Evolutionary conservation across 2,113 vertebrate genomes (phyloP).

Genomic region (Neolamprologus tretocephalus): DNA sequence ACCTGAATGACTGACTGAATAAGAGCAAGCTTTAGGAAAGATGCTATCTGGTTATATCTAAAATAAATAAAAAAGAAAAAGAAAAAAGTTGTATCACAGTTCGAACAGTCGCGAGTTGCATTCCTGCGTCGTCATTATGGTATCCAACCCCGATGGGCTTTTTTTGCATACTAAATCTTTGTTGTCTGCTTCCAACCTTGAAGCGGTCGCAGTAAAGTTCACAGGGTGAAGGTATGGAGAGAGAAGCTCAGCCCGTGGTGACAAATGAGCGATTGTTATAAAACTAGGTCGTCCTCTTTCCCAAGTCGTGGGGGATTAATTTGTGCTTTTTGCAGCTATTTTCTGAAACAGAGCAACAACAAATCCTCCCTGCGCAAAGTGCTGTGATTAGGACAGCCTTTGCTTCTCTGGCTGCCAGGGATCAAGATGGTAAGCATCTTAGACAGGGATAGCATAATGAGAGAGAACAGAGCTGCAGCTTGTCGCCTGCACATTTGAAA

Average conservation of each 20-base stretch:
- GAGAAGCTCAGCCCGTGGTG: background rate
- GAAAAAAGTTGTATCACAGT: background rate
- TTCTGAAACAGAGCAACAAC: constrained; percentile 39
- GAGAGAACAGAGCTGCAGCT: background rate
- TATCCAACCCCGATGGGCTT: background rate
- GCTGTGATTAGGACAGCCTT: constrained; percentile 19
- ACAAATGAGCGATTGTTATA: constrained; percentile 58
- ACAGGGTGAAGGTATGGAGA: background rate
- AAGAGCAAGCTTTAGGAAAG: background rate
- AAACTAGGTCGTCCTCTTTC: constrained; percentile 44
- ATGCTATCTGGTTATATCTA: too few species aligned
- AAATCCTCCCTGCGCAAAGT: constrained; percentile 22
- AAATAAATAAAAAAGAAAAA: fast-evolving
- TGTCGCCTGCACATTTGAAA: background rate
- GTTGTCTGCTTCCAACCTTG: background rate
- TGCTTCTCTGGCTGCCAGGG: background rate
- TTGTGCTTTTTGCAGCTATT: constrained; percentile 51
- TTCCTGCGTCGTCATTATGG: background rate
- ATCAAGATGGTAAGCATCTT: constrained; percentile 35
- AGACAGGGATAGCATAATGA: constrained; percentile 9
- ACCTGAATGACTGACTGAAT: background rate
- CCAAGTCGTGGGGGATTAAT: constrained; percentile 40
- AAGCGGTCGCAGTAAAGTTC: background rate
- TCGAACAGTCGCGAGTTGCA: background rate
- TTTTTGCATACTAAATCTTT: background rate